Evolutionary conservation across 2,113 vertebrate species (phyloP).

Genomic region (Rhinopomastus cyanomelas): DNA sequence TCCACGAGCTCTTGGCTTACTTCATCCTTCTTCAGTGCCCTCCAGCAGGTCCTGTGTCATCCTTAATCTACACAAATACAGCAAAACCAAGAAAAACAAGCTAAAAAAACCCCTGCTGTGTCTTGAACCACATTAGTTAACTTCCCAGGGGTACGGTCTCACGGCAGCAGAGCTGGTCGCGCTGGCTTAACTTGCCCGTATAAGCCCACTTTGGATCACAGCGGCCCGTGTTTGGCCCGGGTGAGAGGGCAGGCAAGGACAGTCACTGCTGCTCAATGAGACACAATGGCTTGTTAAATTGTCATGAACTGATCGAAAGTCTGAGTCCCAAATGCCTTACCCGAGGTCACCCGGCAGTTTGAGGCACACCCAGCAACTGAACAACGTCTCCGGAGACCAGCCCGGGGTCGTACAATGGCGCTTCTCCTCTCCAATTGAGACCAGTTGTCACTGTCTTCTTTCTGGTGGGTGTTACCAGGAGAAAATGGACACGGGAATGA

Average conservation of each 20-base stretch:
- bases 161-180: background rate
- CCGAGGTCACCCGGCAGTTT: slow-evolving; percentile 59
- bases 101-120: background rate
- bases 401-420: slow-evolving; percentile 36
- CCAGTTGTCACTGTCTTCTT: slow-evolving; percentile 45
- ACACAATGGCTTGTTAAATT: slow-evolving; percentile 71
- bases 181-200: background rate
- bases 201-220: slow-evolving; percentile 6
- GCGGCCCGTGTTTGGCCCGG: slow-evolving; percentile 11
- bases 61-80: background rate
- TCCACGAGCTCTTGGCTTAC: background rate
- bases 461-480: slow-evolving; percentile 10
- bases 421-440: slow-evolving; percentile 49
- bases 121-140: background rate
- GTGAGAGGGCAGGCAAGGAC: slow-evolving; percentile 61
- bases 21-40: background rate
- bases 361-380: slow-evolving; percentile 55
- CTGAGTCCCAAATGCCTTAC: slow-evolving; percentile 59
- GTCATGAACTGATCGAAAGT: slow-evolving; percentile 58
- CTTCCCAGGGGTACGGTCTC: background rate
- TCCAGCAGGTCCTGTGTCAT: background rate
- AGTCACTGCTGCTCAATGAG: slow-evolving; percentile 57
- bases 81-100: background rate
- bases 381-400: slow-evolving; percentile 31
- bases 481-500: slow-evolving; percentile 26